Base-by-base conservation (phyloP, 1,140 invertebrate genomes). In the Drosophila melanica region DNA sequence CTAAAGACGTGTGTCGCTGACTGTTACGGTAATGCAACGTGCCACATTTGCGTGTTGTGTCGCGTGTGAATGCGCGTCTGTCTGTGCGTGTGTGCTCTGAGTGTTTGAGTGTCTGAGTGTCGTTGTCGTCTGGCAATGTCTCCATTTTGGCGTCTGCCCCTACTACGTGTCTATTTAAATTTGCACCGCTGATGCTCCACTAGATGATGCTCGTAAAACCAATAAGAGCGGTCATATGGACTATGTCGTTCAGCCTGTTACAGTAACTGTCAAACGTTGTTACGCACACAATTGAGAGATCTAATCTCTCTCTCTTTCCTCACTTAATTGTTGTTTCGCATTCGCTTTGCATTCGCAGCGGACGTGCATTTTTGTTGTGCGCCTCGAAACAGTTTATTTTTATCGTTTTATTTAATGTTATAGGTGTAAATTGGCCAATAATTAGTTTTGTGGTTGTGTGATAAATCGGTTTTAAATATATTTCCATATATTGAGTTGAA, bases 121-220 rank as follows among this genome's bases (percentile, higher is more conserved):
- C 42, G 39, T 42, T 39, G 58, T 64, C 48, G 68, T 67, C 74
- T 65, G 63, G 23, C 44, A 59, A 50, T 70, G 68, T 70, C 79
- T 74, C 50, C 69, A 68, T 65, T 65, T 77, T 73, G 58, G 48
- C 66, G 62, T 59, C 64, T 72, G 68, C n/a, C 45, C 41, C 47
- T 47, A 20, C 44, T 70, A 79, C 71, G 77, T 79, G 71, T 75
- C 77, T 79, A 65, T 71, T 79, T 51, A 59, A 75, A 79, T 75
- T 55, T 33, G 14, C 44, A 37, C 55, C 35, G 53, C 48, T 65
- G 53, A 75, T 67, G 77, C 78, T 71, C 60, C 60, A 63, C 59
- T 65, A 60, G 42, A 37, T 12, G 27, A 7, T 67, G 50, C 47
- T n/a, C 51, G 39, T 3, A 3, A 27, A 8, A 18, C 2, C 3